phyloP scores from a whole-genome alignment of 1,140 invertebrate genomes.

The Bombus fervidus region DNA sequence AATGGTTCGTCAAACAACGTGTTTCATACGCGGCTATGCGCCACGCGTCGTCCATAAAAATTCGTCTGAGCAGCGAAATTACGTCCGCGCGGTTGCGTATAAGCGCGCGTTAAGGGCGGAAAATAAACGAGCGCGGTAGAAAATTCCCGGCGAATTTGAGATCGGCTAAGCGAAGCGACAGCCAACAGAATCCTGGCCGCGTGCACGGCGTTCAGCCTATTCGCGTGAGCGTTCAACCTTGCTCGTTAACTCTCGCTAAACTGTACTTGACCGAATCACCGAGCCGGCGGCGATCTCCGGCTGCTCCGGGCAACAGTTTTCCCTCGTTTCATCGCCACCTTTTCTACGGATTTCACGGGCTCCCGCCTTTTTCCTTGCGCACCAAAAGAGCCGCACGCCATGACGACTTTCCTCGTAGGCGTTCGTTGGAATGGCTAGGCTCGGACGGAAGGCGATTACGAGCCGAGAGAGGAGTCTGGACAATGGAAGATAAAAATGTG shows the following conservation, averaged over 20 bases:
- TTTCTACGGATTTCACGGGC: constrained; percentile 19
- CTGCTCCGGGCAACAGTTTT: constrained; percentile 19
- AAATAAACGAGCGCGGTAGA: constrained; percentile 25
- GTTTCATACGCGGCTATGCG: background rate
- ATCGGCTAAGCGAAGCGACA: constrained; percentile 5
- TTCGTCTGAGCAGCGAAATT: constrained; percentile 31
- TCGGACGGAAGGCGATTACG: background rate
- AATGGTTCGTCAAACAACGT: background rate
- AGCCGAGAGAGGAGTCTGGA: background rate
- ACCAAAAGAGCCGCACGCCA: background rate
- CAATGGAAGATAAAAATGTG: background rate
- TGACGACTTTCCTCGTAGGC: background rate
- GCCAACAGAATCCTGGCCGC: background rate
- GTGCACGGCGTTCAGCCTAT: background rate
- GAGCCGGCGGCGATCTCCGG: constrained; percentile 4
- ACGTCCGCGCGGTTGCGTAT: constrained; percentile 23
- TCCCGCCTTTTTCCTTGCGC: background rate
- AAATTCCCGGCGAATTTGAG: constrained; percentile 28
- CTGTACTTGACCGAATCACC: constrained; percentile 55
- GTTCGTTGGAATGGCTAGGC: background rate
- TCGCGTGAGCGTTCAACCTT: constrained; percentile 46
- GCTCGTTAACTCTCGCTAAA: constrained; percentile 47
- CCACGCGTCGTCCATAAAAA: constrained; percentile 3
- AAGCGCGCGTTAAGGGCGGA: constrained; percentile 28
- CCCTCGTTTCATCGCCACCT: background rate